Conservation (phyloP, 2,888 invertebrate species). For the Diachrysia chrysitis region DNA sequence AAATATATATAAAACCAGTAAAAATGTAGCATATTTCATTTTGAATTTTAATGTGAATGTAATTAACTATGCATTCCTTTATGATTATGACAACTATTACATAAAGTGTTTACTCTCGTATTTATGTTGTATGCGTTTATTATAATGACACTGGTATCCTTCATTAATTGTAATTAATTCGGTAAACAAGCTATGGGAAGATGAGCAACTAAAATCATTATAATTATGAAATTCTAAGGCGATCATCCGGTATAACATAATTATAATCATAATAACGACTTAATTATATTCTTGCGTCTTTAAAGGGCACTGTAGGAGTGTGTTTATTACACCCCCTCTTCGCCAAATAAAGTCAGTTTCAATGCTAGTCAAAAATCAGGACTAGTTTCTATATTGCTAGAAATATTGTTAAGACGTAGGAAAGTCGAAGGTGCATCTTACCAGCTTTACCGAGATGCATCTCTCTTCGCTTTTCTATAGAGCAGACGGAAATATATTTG, state of each 20-base stretch:
- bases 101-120: constrained; percentile 22
- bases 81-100: neutral
- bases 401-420: no score
- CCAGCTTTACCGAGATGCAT: no score
- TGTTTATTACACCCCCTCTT: neutral
- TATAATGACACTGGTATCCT: constrained; percentile 25
- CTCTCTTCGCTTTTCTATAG: no score
- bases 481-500: no score
- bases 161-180: constrained; percentile 28
- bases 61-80: neutral
- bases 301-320: neutral
- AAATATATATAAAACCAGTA: no score
- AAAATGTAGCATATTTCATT: no score
- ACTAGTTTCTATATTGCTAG: neutral
- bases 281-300: neutral
- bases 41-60: no score
- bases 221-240: constrained; percentile 21
- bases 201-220: constrained; percentile 27
- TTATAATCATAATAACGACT: neutral
- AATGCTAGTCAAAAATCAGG: neutral
- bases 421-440: no score
- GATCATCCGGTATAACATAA: constrained; percentile 12
- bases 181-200: constrained; percentile 28
- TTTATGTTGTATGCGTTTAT: constrained; percentile 12
- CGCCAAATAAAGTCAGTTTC: no score